phyloP scores from a whole-genome alignment of 2,888 invertebrate genomes.

The Perithous albicinctus region DNA sequence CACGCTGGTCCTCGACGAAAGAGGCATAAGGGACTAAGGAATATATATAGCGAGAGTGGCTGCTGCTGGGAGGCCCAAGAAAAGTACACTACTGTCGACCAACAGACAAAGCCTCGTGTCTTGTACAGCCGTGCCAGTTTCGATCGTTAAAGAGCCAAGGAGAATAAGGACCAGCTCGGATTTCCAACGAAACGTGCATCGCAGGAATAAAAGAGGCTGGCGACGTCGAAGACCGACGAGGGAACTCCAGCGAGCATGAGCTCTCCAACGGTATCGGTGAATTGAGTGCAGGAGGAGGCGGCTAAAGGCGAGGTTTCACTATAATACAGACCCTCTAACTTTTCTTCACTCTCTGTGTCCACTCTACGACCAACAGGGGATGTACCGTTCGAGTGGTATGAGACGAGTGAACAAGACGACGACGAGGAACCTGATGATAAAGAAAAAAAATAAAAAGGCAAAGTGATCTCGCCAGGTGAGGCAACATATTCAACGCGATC shows the following conservation, averaged over 20 bases:
- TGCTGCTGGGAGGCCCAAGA: not conserved
- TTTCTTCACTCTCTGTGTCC: slow-evolving; percentile 6
- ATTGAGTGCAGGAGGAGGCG: slow-evolving; percentile 39
- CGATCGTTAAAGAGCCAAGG: slow-evolving; percentile 36
- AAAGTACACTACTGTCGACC: slow-evolving; percentile 3
- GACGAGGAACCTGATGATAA: not conserved
- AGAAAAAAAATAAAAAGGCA: too few species aligned
- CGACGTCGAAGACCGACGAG: slow-evolving; percentile 11
- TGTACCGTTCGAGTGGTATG: slow-evolving; percentile 67
- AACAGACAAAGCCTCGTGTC: slow-evolving; percentile 14
- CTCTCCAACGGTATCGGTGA: slow-evolving; percentile 68
- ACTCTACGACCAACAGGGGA: slow-evolving; percentile 46
- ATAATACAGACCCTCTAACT: slow-evolving; percentile 28
- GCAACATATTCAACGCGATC: slow-evolving; percentile 38
- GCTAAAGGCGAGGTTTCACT: slow-evolving; percentile 31
- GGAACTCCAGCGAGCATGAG: slow-evolving; percentile 25
- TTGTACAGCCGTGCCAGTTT: slow-evolving; percentile 24
- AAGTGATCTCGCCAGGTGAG: slow-evolving; percentile 23
- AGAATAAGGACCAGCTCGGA: slow-evolving; percentile 37
- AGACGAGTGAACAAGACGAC: slow-evolving; percentile 21
- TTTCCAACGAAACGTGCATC: slow-evolving; percentile 48
- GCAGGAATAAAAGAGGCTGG: not conserved
- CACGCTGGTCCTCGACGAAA: slow-evolving; percentile 17
- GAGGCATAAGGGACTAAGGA: not conserved
- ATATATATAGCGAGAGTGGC: not conserved